A percentile compares a stretch with the other conserved stretches of the same genome.
Evolutionary conservation across 2,888 invertebrate genomes (phyloP).

Genomic region (Trachelus tabidus): DNA sequence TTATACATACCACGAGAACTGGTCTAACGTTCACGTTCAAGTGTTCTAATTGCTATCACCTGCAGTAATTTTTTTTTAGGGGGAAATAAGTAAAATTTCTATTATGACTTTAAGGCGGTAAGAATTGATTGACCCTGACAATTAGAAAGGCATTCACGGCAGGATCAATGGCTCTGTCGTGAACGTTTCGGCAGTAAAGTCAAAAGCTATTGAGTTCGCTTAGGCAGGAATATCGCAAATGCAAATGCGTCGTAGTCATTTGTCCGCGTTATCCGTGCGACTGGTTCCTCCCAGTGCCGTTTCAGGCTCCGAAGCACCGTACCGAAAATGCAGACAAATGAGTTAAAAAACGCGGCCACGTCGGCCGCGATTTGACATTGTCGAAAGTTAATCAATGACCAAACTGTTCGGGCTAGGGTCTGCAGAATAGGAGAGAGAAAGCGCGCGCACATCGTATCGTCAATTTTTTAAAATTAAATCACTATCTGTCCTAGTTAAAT

Average conservation of each 20-base stretch:
- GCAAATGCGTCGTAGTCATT: conserved; percentile 56
- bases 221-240: conserved; percentile 41
- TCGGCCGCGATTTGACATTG: conserved; percentile 64
- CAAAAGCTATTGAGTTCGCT: conserved; percentile 29
- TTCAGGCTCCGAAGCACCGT: conserved; percentile 30
- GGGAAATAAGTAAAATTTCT: not conserved
- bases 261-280: conserved; percentile 58
- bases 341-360: conserved; percentile 57
- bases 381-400: conserved; percentile 66
- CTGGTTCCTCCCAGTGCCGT: conserved; percentile 32
- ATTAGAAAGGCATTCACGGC: not conserved
- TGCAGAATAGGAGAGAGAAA: not conserved
- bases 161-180: not conserved
- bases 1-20: too few relatives aligned
- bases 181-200: not conserved
- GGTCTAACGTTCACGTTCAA: too few relatives aligned
- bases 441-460: conserved; percentile 54
- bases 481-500: conserved; percentile 66
- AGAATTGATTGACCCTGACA: not conserved
- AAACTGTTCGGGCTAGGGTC: conserved; percentile 35
- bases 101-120: not conserved
- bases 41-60: too few relatives aligned
- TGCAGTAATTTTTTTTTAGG: not conserved
- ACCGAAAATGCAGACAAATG: conserved; percentile 61
- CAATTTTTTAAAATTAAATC: conserved; percentile 66